phyloP scores from a whole-genome alignment of 2,797 vertebrate genomes.

The Pseudomugil gertrudae region DNA sequence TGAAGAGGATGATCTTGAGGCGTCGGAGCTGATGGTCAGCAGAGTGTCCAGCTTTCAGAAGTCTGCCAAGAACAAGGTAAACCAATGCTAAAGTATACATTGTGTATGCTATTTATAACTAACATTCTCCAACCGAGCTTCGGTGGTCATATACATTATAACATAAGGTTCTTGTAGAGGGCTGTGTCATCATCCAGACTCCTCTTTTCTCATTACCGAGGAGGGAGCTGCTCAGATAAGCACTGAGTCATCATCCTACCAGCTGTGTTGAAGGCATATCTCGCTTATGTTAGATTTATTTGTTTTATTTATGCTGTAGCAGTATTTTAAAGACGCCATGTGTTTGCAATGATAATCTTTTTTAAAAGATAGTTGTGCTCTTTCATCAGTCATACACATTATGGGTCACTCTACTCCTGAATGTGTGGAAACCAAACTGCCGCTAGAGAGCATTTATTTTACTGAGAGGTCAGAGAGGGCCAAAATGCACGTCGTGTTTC shows the following conservation, averaged over 20 bases:
- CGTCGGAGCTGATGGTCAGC: slow-evolving; percentile 85
- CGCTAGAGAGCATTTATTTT: slow-evolving; percentile 20
- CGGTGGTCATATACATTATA: slow-evolving; percentile 15
- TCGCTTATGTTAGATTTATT: neutral
- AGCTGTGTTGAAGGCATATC: slow-evolving; percentile 11
- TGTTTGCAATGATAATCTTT: neutral
- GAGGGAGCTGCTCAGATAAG: slow-evolving; percentile 5
- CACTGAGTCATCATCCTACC: slow-evolving; percentile 23
- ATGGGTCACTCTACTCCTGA: slow-evolving; percentile 14
- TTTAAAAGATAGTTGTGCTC: neutral
- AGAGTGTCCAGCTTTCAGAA: slow-evolving; percentile 83
- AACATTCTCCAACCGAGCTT: slow-evolving; percentile 5
- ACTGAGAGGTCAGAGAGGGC: slow-evolving; percentile 44
- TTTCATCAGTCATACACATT: slow-evolving; percentile 10
- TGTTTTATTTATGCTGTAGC: slow-evolving; percentile 3
- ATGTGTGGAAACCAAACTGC: slow-evolving; percentile 24
- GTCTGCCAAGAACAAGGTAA: slow-evolving; percentile 87
- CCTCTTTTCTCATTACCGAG: neutral
- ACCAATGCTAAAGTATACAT: neutral
- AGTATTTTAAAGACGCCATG: neutral
- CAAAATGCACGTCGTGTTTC: slow-evolving; percentile 30
- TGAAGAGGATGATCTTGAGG: slow-evolving; percentile 83
- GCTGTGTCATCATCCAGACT: slow-evolving; percentile 8
- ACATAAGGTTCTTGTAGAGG: slow-evolving; percentile 6
- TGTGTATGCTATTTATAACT: neutral